Evolutionary conservation across 2,113 vertebrate species (phyloP).

Genomic region (Aptenodytes patagonicus): DNA sequence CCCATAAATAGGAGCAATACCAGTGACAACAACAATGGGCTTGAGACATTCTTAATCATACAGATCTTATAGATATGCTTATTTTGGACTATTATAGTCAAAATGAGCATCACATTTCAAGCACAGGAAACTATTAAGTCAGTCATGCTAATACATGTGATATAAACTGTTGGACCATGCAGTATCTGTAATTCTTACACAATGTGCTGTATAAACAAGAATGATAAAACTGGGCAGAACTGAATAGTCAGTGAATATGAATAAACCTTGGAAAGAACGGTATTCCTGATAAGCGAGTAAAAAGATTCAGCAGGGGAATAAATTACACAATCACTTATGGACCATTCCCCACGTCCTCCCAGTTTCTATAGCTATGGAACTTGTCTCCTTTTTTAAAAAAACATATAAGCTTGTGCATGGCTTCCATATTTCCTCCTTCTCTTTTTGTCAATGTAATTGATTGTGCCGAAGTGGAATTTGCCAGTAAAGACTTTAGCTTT

Average conservation of each 20-base stretch:
- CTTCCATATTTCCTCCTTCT: background rate
- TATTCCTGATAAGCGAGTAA: background rate
- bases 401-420: background rate
- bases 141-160: background rate
- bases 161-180: background rate
- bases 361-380: background rate
- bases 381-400: background rate
- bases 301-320: background rate
- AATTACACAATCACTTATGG: background rate
- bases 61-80: background rate
- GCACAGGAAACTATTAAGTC: background rate
- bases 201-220: background rate
- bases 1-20: background rate
- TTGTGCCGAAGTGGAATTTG: background rate
- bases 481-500: background rate
- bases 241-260: background rate
- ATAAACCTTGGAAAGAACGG: background rate
- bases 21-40: background rate
- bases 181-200: background rate
- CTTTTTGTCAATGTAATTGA: background rate
- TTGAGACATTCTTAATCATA: background rate
- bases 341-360: background rate
- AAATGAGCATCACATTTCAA: background rate
- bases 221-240: background rate
- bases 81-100: background rate